Evolutionary conservation across 2,888 invertebrate genomes (phyloP), one percentile per base, ranked within the genome.

Genomic region (Rotaria socialis): DNA sequence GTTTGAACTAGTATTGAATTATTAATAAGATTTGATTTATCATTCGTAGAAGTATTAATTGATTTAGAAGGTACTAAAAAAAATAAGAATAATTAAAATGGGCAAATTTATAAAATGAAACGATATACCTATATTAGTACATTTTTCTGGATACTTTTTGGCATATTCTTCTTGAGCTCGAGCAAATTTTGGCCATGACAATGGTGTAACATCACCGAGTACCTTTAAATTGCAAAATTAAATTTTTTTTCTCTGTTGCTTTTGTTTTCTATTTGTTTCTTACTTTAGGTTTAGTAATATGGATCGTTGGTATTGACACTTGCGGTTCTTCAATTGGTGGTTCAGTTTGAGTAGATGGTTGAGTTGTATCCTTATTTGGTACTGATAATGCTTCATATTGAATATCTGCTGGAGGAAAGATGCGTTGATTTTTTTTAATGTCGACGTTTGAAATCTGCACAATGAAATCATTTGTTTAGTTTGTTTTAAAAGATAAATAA

Each of bases 151-250:
- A 80, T 47, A n/a, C 11, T 43, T 43, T 22, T 80, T 80, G 0
- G 43, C 47, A 43, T 19, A 80, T 24, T 43, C 47, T 80, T 47
- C 19, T 80, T 80, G 80, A 24, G 80, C 80, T 14, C 24, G 47
- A 47, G 47, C 80, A 47, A 80, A 80, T 80, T 80, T 47, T 80
- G 80, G 80, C 80, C 80, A 80, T 47, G 80, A 80, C 10, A 80
- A 80, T 43, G 47, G 47, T 47, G 80, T 80, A 47, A 80, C 2
- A n/a, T 80, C 10, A 14, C 47, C 80, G 10, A 80, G 47, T 4
- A 80, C 47, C 80, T 80, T 47, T 47, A 16, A 80, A 43, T 4
- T 6, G 2, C 43, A 43, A 22, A 19, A 14, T 5, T 22, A 55
- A 55, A 4, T 4, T 55, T 55, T 55, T 19, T 22, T 55, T 4